Evolutionary conservation across 2,113 vertebrate genomes (phyloP).

Genomic region (Loxodonta africana): DNA sequence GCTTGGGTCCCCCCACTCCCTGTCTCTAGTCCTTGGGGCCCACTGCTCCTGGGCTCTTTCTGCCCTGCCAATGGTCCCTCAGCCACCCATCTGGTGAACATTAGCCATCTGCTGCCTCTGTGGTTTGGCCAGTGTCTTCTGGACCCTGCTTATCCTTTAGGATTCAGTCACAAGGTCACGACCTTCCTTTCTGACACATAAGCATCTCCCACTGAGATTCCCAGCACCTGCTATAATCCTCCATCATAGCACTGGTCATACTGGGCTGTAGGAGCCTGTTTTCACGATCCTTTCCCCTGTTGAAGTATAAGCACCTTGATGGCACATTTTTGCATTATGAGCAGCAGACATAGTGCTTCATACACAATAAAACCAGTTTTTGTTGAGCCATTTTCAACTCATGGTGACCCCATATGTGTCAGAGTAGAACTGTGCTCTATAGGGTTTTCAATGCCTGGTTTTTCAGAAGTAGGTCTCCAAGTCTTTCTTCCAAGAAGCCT

Average conservation of each 20-base stretch:
- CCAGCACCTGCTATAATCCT: background rate
- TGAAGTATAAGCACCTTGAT: background rate
- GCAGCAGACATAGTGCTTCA: background rate
- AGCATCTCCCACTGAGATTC: background rate
- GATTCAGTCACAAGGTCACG: rapidly evolving
- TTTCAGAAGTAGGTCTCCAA: too few relatives aligned
- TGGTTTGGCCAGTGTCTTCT: background rate
- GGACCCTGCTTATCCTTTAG: background rate
- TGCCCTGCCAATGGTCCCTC: background rate
- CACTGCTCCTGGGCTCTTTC: too few relatives aligned
- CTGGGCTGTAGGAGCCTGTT: rapidly evolving
- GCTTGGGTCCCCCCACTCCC: background rate
- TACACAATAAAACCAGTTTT: background rate
- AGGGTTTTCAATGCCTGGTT: too few relatives aligned
- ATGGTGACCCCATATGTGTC: too few relatives aligned
- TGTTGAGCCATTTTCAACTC: too few relatives aligned
- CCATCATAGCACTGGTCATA: rapidly evolving
- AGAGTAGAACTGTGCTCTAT: too few relatives aligned
- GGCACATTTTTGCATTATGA: background rate
- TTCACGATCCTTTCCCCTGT: background rate
- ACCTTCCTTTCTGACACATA: background rate
- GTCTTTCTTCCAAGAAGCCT: too few relatives aligned
- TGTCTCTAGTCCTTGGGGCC: too few relatives aligned
- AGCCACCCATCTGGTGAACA: rapidly evolving
- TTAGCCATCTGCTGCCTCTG: background rate